Percentiles rank a stretch among this genome's conserved stretches.
Evolutionary conservation across 2,113 vertebrate genomes (phyloP).

Genomic region (Tyrannus savana): DNA sequence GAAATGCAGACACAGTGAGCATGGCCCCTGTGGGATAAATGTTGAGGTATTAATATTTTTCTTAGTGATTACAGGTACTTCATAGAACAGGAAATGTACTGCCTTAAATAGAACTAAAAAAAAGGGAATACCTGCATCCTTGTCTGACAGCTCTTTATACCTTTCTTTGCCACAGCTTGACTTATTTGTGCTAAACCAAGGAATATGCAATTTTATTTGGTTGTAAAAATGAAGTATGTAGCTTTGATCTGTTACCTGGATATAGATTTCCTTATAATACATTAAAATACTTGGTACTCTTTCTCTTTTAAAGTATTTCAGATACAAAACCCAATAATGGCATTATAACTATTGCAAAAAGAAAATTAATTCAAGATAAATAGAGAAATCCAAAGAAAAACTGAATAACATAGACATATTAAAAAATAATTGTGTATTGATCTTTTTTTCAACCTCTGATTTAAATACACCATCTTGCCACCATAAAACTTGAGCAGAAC

Average conservation of each 20-base stretch:
- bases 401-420: constrained; percentile 29
- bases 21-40: neutral
- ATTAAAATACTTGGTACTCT: constrained; percentile 55
- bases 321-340: constrained; percentile 58
- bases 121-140: neutral
- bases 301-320: constrained; percentile 45
- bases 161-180: constrained; percentile 10
- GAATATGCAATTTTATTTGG: constrained; percentile 38
- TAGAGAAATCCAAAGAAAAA: constrained; percentile 53
- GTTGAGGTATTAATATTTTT: neutral
- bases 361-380: constrained; percentile 75
- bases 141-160: neutral
- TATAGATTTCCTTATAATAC: constrained; percentile 54
- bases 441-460: constrained; percentile 56
- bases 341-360: constrained; percentile 44
- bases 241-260: constrained; percentile 62
- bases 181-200: constrained; percentile 45
- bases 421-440: constrained; percentile 76
- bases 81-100: neutral
- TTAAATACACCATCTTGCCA: constrained; percentile 59
- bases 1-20: neutral
- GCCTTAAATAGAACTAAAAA: neutral
- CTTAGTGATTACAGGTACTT: neutral
- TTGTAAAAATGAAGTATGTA: constrained; percentile 66
- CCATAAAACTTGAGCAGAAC: constrained; percentile 40